These are phyloP conservation scores for Drosophila tsacasi DNA, from an alignment of 1,140 invertebrate species.

Conservation along the genomic window DNA sequence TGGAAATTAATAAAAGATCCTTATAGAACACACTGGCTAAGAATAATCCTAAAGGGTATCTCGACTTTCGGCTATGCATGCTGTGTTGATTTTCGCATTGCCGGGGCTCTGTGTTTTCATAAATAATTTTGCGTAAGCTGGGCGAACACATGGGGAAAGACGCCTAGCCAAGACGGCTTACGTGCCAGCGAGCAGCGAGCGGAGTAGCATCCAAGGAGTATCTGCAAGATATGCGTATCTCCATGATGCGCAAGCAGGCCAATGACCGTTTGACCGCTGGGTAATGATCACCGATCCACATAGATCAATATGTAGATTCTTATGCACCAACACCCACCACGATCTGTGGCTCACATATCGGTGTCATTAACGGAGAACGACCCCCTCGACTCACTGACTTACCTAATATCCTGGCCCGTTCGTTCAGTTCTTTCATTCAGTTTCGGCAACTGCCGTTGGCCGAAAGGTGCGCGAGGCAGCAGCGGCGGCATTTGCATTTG, in stretches of 20 bases:
- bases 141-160: constrained; percentile 70
- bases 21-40: not conserved
- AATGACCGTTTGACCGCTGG: constrained; percentile 83
- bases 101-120: constrained; percentile 67
- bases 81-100: constrained; percentile 27
- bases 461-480: constrained; percentile 12
- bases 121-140: constrained; percentile 82
- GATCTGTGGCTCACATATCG: constrained; percentile 24
- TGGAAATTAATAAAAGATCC: not conserved
- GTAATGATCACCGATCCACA: constrained; percentile 63
- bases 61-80: not conserved
- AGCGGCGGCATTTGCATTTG: constrained; percentile 59
- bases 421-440: constrained; percentile 54
- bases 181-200: constrained; percentile 54
- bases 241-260: constrained; percentile 66
- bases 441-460: constrained; percentile 62
- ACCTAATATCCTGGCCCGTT: constrained; percentile 66
- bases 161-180: constrained; percentile 64
- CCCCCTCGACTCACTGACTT: constrained; percentile 28
- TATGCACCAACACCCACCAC: constrained; percentile 9
- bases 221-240: constrained; percentile 42
- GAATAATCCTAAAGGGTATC: constrained; percentile 7
- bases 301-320: constrained; percentile 55
- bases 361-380: constrained; percentile 66
- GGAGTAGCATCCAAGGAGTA: constrained; percentile 40